These are phyloP conservation scores for Drosophila leontia DNA, from an alignment of 1,140 invertebrate genomes.

Conservation along the genomic window DNA sequence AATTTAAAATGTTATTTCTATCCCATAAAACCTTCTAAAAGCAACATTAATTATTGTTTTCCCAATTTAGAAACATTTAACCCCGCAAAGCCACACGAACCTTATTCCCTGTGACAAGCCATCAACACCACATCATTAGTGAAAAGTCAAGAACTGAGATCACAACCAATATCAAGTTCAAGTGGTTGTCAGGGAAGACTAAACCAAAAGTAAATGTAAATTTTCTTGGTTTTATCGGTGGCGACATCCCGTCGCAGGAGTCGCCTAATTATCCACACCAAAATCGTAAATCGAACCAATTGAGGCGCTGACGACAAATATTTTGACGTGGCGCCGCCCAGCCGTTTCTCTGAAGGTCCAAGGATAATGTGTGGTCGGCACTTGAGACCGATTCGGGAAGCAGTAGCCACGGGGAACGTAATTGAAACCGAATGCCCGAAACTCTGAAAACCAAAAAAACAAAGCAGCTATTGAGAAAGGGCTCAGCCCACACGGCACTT, in stretches of 20 bases:
- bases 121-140: constrained; percentile 50
- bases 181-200: constrained; percentile 42
- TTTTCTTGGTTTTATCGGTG: constrained; percentile 58
- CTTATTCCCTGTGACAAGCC: constrained; percentile 1
- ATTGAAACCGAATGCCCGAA: constrained; percentile 42
- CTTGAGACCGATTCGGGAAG: constrained; percentile 65
- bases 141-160: constrained; percentile 1
- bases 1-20: no score
- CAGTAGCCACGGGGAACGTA: constrained; percentile 41
- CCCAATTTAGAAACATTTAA: not conserved
- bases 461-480: constrained; percentile 17
- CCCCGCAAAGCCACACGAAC: no score
- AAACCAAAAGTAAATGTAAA: constrained; percentile 27
- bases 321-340: constrained; percentile 73
- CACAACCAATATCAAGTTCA: constrained; percentile 39
- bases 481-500: not conserved
- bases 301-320: constrained; percentile 79
- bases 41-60: not conserved
- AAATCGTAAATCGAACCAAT: constrained; percentile 65
- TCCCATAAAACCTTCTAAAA: no score
- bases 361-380: constrained; percentile 74
- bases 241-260: constrained; percentile 70
- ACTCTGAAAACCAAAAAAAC: constrained; percentile 18
- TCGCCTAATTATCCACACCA: constrained; percentile 67
- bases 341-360: constrained; percentile 17